phyloP scores from a whole-genome alignment of 2,113 vertebrate genomes.

The Sylvilagus bachmani region DNA sequence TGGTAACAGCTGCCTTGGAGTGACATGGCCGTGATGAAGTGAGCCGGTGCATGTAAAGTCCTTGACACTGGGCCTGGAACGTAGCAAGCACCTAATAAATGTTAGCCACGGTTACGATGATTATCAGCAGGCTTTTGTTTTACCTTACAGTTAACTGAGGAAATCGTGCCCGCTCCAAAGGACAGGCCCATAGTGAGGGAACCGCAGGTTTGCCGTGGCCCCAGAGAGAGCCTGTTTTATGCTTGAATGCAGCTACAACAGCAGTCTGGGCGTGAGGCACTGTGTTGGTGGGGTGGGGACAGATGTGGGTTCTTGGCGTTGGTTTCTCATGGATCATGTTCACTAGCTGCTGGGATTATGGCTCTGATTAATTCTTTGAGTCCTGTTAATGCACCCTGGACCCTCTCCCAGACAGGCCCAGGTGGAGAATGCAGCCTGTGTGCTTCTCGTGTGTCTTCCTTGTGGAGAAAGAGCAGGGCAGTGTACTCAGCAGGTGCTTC shows the following conservation, averaged over 20 bases:
- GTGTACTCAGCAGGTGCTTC: constrained; percentile 27
- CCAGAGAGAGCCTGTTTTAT: background rate
- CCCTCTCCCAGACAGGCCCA: constrained; percentile 71
- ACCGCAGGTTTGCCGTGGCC: background rate
- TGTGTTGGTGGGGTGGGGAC: background rate
- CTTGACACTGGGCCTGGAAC: constrained; percentile 43
- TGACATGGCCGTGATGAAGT: constrained; percentile 36
- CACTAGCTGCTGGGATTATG: constrained; percentile 75
- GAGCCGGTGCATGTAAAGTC: constrained; percentile 1
- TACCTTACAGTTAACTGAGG: background rate
- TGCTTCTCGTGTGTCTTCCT: constrained; percentile 62
- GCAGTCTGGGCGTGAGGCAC: background rate
- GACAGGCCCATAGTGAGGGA: background rate
- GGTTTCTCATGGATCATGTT: constrained; percentile 65
- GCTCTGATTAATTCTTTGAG: constrained; percentile 73
- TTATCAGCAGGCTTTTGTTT: constrained; percentile 34
- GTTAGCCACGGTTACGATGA: constrained; percentile 16
- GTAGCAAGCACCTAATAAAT: constrained; percentile 62
- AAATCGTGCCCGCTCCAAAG: constrained; percentile 12
- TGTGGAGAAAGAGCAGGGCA: constrained; percentile 57
- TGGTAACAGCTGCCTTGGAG: constrained; percentile 49
- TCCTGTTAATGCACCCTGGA: constrained; percentile 74
- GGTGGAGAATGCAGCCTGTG: constrained; percentile 61
- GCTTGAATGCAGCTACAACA: background rate
- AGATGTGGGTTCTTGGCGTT: constrained; percentile 43